Conservation (phyloP, 1,140 invertebrate genomes). For the Drosophila quadrilineata region DNA sequence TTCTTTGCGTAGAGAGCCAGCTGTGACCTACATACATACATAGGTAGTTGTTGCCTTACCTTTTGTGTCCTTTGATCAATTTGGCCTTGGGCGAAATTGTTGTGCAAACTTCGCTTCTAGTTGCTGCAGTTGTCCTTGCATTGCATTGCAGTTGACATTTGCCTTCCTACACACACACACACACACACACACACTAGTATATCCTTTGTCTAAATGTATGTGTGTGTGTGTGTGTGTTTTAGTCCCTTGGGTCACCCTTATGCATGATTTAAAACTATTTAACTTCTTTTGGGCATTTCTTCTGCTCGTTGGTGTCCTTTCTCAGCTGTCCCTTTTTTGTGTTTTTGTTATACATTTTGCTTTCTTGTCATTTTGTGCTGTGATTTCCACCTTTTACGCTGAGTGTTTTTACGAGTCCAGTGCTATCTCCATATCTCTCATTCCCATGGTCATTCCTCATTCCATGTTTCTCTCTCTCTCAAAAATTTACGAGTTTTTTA, state of each 20-base stretch:
- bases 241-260: slow-evolving; percentile 23
- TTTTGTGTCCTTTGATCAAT: slow-evolving; percentile 13
- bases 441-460: too few relatives aligned
- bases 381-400: slow-evolving; percentile 41
- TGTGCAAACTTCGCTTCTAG: slow-evolving; percentile 29
- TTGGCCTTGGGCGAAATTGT: slow-evolving; percentile 30
- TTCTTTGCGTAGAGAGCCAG: slow-evolving; percentile 19
- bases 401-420: slow-evolving; percentile 37
- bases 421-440: slow-evolving; percentile 8
- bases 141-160: slow-evolving; percentile 52
- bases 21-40: slow-evolving; percentile 35
- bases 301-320: not conserved
- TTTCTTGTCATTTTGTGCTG: slow-evolving; percentile 37
- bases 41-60: too few relatives aligned
- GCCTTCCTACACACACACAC: slow-evolving; percentile 25
- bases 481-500: slow-evolving; percentile 47
- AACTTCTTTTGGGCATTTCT: slow-evolving; percentile 24
- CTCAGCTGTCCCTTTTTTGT: not conserved
- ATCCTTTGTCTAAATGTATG: too few relatives aligned
- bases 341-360: slow-evolving; percentile 29
- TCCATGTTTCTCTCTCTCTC: not conserved
- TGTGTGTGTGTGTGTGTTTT: slow-evolving; percentile 2
- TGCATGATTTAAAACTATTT: slow-evolving; percentile 49
- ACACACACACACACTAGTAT: not conserved
- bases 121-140: slow-evolving; percentile 36